Evolutionary conservation across 1,140 invertebrate species (phyloP), one percentile per base, ranked within the genome.

Genomic region (Ostrea denselamellosa): DNA sequence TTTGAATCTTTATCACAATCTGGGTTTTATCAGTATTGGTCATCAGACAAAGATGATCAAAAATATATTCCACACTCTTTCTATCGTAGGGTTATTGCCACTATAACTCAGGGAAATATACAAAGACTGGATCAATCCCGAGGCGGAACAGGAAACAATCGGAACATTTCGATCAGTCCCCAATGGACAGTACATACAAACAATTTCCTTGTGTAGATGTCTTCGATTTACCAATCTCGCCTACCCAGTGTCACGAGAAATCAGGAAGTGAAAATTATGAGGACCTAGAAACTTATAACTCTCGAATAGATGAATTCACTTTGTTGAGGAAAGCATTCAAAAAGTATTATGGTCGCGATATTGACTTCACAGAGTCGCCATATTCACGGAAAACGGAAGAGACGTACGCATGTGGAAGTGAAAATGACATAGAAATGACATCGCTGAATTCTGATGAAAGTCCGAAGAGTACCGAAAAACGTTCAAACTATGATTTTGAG

Each of bases 301-400:
- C 83, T 44, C 53, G 83, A 62, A 85, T 85, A 22, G 51, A 85
- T 19, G 83, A 85, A 28, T 85, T 85, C 53, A 85, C 83, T 10
- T 28, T 85, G 4, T 85, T 85, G 22, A 52, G 83, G 53, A 85
- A 85, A 85, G 83, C 83, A 19, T 85, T 85, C 54, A 85, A 85
- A 62, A 85, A 85, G 54, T 85, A 85, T 44, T 85, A 85, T 17
- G 83, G 83, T 44, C 44, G 51, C 4, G 83, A 85, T 58, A 85
- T 85, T 22, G 83, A 85, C 34, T 85, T 85, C 25, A 22, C 83
- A n/a, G 83, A 85, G 22, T 56, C 83, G 44, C 82, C 82, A 10
- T 83, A 83, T 83, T 83, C 82, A 25, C 82, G 44, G 14, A 83
- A 83, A 54, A 83, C 82, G 17, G 82, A 83, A 52, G 52, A 52